phyloP scores from a whole-genome alignment of 2,113 vertebrate species.

The Nansenia antarctica region DNA sequence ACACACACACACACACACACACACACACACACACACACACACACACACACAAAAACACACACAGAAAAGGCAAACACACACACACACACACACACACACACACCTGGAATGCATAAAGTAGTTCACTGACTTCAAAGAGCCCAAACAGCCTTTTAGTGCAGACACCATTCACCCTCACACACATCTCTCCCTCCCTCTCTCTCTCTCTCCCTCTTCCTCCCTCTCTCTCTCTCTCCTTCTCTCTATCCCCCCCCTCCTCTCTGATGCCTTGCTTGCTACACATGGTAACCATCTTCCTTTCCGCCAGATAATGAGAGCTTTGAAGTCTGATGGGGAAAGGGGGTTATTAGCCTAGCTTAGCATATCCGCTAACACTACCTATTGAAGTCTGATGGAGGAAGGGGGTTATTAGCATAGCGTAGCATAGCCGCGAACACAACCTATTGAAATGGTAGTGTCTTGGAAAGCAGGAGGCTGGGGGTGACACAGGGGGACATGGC shows the following conservation, averaged over 20 bases:
- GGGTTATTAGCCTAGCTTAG: too few relatives aligned
- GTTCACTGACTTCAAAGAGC: neutral
- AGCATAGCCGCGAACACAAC: too few relatives aligned
- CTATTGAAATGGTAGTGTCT: too few relatives aligned
- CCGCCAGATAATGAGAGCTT: neutral
- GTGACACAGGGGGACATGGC: too few relatives aligned
- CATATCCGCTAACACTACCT: too few relatives aligned
- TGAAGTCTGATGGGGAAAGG: neutral
- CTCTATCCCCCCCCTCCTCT: neutral
- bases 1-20: neutral
- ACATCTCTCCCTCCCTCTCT: neutral
- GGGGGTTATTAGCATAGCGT: too few relatives aligned
- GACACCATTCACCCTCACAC: slow-evolving; percentile 11
- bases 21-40: neutral
- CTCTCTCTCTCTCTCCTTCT: too few relatives aligned
- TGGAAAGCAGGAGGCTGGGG: too few relatives aligned
- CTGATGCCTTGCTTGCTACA: too few relatives aligned
- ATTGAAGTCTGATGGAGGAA: too few relatives aligned
- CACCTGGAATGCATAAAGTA: neutral
- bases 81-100: neutral
- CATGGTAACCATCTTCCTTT: slow-evolving; percentile 36
- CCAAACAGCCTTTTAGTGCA: too few relatives aligned
- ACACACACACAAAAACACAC: neutral
- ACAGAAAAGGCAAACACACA: too few relatives aligned
- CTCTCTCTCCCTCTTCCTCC: neutral